Evolutionary conservation across 2,797 vertebrate species (phyloP), one percentile per base, ranked within the genome.

Genomic region (Linurgus olivaceus): DNA sequence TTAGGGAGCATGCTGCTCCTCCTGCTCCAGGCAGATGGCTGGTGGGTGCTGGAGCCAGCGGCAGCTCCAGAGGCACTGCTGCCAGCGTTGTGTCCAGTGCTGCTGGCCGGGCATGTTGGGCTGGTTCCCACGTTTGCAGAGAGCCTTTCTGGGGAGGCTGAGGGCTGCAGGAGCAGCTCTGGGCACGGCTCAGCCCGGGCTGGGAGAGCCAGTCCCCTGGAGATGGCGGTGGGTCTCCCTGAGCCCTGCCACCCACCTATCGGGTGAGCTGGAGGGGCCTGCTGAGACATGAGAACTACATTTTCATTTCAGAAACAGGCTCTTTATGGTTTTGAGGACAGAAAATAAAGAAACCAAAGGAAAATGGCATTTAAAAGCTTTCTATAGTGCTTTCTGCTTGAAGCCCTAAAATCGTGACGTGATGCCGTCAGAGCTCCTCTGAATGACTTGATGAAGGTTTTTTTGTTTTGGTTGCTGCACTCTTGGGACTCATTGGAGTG

Each of bases 401-500:
- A 93, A 97, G 94, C 94, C 94, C 96, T 97, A 75, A 96, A 97
- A 94, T 96, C 75, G 77, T 91, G 95, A 90, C 85, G 91, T 95
- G 70, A 86, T 78, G 94, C 88, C 93, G 78, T 97, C 97, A 97
- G 96, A 97, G 97, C 95, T 97, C 92, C 97, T 96, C 97, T 96
- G 97, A 97, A 97, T 96, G 96, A 97, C 97, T 97, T 95, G 97
- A 97, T 96, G 97, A 96, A 96, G 93, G 93, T 68, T 94, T 96
- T 94, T 96, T 98, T 98, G 97, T 97, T 97, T 97, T 97, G 96
- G 97, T 96, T 96, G 96, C 95, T 91, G 95, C 84, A 90, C 98
- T 97, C 98, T 92, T 73, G 97, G 97, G 98, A 98, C 97, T 98
- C 97, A 97, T 98, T 97, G 98, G 97, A 97, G 98, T 98, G 98